phyloP scores from a whole-genome alignment of 2,888 invertebrate species.

The Pocota personata region DNA sequence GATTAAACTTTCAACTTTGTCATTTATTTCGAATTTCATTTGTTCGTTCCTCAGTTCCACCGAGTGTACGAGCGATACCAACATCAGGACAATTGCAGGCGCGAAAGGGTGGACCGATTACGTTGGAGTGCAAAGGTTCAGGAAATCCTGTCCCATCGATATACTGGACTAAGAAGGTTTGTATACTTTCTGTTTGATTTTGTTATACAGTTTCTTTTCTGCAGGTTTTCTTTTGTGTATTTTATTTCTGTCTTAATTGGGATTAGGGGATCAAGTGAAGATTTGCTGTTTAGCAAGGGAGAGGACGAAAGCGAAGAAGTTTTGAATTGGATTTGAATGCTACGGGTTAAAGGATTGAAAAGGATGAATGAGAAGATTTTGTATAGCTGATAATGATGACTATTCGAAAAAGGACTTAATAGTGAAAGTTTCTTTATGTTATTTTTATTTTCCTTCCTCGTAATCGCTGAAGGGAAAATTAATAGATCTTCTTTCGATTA shows the following conservation, averaged over 20 bases:
- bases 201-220: constrained; percentile 10
- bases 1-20: constrained; percentile 72
- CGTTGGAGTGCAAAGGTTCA: constrained; percentile 88
- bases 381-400: constrained; percentile 37
- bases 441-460: neutral
- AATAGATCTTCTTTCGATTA: constrained; percentile 17
- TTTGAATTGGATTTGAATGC: constrained; percentile 67
- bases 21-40: constrained; percentile 65
- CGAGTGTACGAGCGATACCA: constrained; percentile 87
- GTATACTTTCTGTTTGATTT: constrained; percentile 39
- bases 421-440: constrained; percentile 31
- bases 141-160: constrained; percentile 89
- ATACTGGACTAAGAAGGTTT: constrained; percentile 85
- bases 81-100: constrained; percentile 87
- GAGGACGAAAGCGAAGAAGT: neutral
- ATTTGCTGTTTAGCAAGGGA: constrained; percentile 39
- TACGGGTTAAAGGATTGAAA: constrained; percentile 62
- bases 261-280: constrained; percentile 66
- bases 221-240: constrained; percentile 28
- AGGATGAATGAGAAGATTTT: constrained; percentile 50
- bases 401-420: constrained; percentile 41
- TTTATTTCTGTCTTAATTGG: constrained; percentile 65
- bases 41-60: constrained; percentile 84
- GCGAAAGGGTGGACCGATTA: constrained; percentile 87
- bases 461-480: neutral